Evolutionary conservation across 2,888 invertebrate species (phyloP), one percentile per base, ranked within the genome.

Genomic region (Cremastobaeus sp.): DNA sequence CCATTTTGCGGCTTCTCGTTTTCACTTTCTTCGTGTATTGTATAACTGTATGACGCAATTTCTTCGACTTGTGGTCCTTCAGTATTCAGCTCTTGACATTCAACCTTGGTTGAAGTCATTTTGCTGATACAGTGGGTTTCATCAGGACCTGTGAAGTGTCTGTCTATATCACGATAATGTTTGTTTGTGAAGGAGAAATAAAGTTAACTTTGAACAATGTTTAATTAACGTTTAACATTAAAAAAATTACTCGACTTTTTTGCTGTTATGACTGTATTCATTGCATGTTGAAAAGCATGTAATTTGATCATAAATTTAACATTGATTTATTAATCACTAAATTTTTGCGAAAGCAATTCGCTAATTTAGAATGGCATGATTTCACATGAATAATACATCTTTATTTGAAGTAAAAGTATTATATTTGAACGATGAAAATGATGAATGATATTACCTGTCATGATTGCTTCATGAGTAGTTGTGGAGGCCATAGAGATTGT

Each of bases 51-150:
- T 78, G 91, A 90, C 25, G 90, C 90, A 70, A 91, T 90, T 84
- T 91, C 91, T 84, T 91, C 91, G 12, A 91, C 90, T 82, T 89
- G 89, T 20, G 91, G 88, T 2, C 90, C 89, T 69, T 90, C 90
- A 62, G 88, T 88, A 34, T 77, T 76, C 34, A 85, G 79, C 81
- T 90, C 90, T 79, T 91, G 91, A 81, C 90, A 91, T 86, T 90
- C 90, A 70, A 91, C 89, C 70, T 90, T 89, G 43, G 90, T 90
- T 55, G 91, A 89, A 52, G 89, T 91, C 90, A 91, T 90, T 90
- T 91, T 91, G 89, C 91, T 91, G 87, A 92, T 90, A 78, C 90
- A 90, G 87, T 90, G 92, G 81, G 90, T 90, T 89, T 92, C 92
- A 78, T 91, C 91, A 79, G 92, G 91, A 91, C 92, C 92, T 92